phyloP scores from a whole-genome alignment of 1,140 invertebrate species.

The Drepana arcuata region DNA sequence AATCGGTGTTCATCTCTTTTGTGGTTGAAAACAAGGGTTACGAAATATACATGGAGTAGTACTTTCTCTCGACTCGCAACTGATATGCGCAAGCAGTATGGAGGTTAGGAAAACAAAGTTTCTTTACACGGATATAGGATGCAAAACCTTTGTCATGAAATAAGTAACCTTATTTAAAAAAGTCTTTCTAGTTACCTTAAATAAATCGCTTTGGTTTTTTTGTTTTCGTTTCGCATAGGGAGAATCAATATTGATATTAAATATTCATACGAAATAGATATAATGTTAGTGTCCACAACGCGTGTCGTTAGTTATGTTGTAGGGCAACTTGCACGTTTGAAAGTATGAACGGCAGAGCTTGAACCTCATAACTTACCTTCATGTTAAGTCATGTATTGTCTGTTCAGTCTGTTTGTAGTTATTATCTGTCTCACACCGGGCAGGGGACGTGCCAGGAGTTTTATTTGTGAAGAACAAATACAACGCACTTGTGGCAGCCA shows the following conservation, averaged over 20 bases:
- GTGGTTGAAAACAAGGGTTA: conserved; percentile 39
- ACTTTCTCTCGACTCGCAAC: conserved; percentile 56
- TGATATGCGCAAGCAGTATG: conserved; percentile 39
- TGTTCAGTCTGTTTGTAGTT: conserved; percentile 29
- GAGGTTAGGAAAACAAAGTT: conserved; percentile 64
- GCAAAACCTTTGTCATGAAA: conserved; percentile 21
- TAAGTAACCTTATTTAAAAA: background rate
- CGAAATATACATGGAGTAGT: conserved; percentile 39
- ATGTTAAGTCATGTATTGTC: no score
- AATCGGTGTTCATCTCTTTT: conserved; percentile 31
- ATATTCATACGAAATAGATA: background rate
- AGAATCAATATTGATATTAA: background rate
- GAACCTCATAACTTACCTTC: no score
- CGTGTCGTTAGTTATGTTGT: background rate
- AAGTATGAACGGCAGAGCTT: no score
- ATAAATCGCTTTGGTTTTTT: background rate
- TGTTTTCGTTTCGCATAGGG: background rate
- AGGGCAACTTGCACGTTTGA: no score
- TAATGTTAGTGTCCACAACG: background rate
- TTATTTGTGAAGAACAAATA: conserved; percentile 56
- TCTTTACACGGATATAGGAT: conserved; percentile 26
- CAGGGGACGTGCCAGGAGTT: conserved; percentile 38
- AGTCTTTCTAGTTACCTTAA: background rate
- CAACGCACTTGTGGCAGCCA: conserved; percentile 41
- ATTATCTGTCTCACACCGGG: conserved; percentile 34